Conservation (phyloP, 1,140 invertebrate genomes). For the Bombus superbus region DNA sequence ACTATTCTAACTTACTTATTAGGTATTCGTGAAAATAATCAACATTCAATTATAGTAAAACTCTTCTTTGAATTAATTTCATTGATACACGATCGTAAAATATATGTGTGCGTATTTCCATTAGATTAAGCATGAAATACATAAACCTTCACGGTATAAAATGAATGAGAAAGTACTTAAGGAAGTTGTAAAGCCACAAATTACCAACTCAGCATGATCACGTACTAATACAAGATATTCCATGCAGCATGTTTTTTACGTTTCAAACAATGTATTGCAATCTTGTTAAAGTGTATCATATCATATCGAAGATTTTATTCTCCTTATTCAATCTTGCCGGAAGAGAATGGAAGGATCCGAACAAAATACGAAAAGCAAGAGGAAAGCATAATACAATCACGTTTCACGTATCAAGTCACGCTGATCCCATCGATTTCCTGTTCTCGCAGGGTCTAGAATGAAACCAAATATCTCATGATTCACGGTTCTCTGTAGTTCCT, state of each 20-base stretch:
- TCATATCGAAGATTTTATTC: background rate
- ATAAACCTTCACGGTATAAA: background rate
- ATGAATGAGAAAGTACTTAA: background rate
- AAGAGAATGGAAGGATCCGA: background rate
- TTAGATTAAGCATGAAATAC: background rate
- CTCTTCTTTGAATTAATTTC: background rate
- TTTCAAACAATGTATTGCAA: background rate
- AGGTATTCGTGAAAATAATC: background rate
- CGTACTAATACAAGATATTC: background rate
- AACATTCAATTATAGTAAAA: background rate
- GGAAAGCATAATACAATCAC: background rate
- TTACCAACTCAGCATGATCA: background rate
- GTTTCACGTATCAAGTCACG: conserved; percentile 12
- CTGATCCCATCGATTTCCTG: background rate
- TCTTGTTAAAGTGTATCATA: background rate
- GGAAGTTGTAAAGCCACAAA: background rate
- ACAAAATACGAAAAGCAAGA: background rate
- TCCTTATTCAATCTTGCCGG: background rate
- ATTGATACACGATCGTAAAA: background rate
- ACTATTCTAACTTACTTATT: background rate
- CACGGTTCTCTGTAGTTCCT: too few relatives aligned
- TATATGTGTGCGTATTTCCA: background rate
- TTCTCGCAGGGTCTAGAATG: background rate
- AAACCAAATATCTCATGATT: background rate
- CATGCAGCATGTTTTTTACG: background rate